These are phyloP conservation scores for Drymodes brunneopygia DNA, from an alignment of 2,113 vertebrate species.

Conservation along the genomic window DNA sequence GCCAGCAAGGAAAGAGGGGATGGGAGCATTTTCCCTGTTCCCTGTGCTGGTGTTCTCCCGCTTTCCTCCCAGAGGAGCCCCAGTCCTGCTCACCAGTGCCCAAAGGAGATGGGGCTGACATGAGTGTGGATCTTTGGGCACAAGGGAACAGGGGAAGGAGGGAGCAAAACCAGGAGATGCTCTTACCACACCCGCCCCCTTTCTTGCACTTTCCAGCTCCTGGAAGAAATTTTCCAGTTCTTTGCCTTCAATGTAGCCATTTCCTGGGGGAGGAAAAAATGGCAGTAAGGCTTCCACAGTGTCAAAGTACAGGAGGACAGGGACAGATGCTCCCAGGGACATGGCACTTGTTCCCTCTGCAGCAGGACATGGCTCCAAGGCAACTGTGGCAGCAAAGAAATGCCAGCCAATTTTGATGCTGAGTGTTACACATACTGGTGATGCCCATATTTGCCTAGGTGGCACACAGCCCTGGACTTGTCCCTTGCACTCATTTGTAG, in stretches of 20 bases:
- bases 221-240: conserved; percentile 97
- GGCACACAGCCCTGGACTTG: background rate
- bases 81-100: background rate
- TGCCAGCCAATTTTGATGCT: rapidly evolving
- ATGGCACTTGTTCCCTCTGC: rapidly evolving
- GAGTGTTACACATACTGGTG: background rate
- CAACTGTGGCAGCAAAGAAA: background rate
- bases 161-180: background rate
- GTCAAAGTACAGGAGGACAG: background rate
- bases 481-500: background rate
- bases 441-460: background rate
- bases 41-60: rapidly evolving
- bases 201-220: conserved; percentile 89
- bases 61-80: background rate
- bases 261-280: conserved; percentile 74
- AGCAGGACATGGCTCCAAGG: background rate
- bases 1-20: background rate
- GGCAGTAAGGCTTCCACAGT: rapidly evolving
- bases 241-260: conserved; percentile 97
- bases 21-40: background rate
- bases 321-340: background rate
- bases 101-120: background rate
- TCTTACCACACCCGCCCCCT: conserved; percentile 92
- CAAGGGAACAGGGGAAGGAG: background rate
- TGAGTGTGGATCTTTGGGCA: background rate